phyloP scores from a whole-genome alignment of 2,888 invertebrate genomes.

The Blomia tropicalis region DNA sequence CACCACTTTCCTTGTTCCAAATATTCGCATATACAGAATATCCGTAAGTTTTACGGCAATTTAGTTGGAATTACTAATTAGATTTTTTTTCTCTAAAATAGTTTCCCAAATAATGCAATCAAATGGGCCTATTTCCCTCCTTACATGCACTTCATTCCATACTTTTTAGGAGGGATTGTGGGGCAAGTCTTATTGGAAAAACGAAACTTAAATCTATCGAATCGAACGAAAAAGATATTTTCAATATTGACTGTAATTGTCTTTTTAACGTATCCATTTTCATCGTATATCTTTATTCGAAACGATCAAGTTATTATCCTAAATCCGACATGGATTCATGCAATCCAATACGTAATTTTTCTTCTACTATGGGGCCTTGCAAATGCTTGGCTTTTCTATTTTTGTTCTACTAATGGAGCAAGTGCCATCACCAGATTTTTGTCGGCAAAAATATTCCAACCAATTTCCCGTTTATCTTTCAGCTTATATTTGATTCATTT shows the following conservation, averaged over 20 bases:
- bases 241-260: not conserved
- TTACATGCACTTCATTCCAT: not conserved
- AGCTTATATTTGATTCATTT: constrained; percentile 16
- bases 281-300: too few relatives aligned
- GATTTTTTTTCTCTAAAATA: too few relatives aligned
- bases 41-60: not conserved
- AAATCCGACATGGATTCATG: not conserved
- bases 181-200: not conserved
- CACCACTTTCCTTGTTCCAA: not conserved
- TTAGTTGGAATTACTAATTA: too few relatives aligned
- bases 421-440: not conserved
- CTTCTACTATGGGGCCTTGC: not conserved
- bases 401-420: constrained; percentile 5
- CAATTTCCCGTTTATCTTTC: constrained; percentile 14
- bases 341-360: not conserved
- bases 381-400: constrained; percentile 13
- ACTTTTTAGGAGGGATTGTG: not conserved
- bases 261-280: not conserved
- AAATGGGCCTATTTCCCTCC: too few relatives aligned
- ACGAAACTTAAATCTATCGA: not conserved
- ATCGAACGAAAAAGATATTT: not conserved
- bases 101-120: too few relatives aligned
- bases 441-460: constrained; percentile 18
- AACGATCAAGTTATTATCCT: not conserved
- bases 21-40: not conserved